These are phyloP conservation scores for Cepaea nemoralis DNA, from an alignment of 1,140 invertebrate species.

Conservation along the genomic window DNA sequence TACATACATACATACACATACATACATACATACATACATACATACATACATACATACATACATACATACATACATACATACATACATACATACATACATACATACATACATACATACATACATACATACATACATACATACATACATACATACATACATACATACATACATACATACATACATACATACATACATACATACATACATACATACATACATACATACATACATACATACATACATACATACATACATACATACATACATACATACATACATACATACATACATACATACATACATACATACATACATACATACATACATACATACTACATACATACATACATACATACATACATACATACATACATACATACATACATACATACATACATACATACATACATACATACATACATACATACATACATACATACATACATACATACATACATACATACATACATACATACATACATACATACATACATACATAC, in stretches of 20 bases:
- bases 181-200: background rate
- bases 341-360: background rate
- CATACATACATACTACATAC: background rate
- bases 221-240: background rate
- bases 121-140: background rate
- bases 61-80: background rate
- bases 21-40: background rate
- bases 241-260: background rate
- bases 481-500: background rate
- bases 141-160: background rate
- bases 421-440: background rate
- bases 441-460: conserved; percentile 7
- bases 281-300: background rate
- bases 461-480: background rate
- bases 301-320: background rate
- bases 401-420: background rate
- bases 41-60: background rate
- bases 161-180: background rate
- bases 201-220: background rate
- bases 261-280: background rate
- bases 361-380: background rate
- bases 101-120: background rate
- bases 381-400: background rate
- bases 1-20: background rate
- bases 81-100: background rate